Base-by-base conservation (phyloP, 2,113 vertebrate genomes). In the Planiliza haematocheilus region DNA sequence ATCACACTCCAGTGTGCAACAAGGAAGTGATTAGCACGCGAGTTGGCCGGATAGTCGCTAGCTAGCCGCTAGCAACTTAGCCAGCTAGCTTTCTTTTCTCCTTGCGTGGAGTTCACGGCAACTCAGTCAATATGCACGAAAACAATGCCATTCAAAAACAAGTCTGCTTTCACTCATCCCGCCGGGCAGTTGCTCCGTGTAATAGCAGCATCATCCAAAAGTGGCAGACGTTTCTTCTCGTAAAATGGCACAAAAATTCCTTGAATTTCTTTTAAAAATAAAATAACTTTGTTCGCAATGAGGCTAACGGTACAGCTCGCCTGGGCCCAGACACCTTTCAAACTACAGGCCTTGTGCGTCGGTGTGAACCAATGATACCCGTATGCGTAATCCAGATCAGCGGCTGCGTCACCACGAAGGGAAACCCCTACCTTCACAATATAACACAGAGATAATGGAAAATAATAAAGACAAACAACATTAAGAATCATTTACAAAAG, bases 1-100 rank as follows among this genome's bases (percentile, higher is more conserved):
- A 91, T 91, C 79, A 42, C 81, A 69, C 77, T 85, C 76, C 85
- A 45, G 12, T 64, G 55, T 68, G 74, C 69, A 92, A 92, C 87
- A 88, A 91, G 93, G 92, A 94, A 92, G 91, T 91, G 84, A 52
- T 36, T 62, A 70, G 69, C 87, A 91, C 86, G 60, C 88, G 77
- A 83, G 82, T 68, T 74, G 48, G 74, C 70, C 12, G 65, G n/a
- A n/a, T n/a, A n/a, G n/a, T n/a, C n/a, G n/a, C 82, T 51, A 59
- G 68, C 65, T 63, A 61, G 59, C 50, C 20, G 63, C 77, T 82
- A 85, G 74, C 80, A 20, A 45, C 7, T 66, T 81, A 82, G 78
- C 79, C 60, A 24, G 59, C 62, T 84, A 81, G 78, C 86, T 75
- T 73, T 71, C 77, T 72, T 89, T 86, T 86, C 76, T 87, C 84